Base-by-base conservation (phyloP, 2,797 vertebrate genomes). In the Craterocephalus amniculus region DNA sequence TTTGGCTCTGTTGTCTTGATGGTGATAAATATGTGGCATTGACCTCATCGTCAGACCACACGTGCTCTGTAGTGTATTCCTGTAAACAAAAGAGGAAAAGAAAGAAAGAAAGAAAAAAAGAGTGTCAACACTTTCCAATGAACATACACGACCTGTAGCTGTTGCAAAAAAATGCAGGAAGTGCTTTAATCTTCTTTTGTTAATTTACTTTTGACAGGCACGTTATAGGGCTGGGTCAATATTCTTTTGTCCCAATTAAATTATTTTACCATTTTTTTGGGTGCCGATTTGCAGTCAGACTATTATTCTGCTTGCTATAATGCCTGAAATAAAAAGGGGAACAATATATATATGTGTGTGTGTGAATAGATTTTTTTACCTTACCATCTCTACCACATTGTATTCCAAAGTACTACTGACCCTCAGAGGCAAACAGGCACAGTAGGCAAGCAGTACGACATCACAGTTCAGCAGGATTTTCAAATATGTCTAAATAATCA, bases 11-110 rank as follows among this genome's bases (percentile, higher is more conserved):
- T 69, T 78, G 78, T 83, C 73, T 78, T n/a, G 78, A 75, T 22
- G 72, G 36, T 55, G 76, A 86, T 20, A 70, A 40, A 70, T 84
- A 71, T 49, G 84, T 74, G 67, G 32, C 65, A 43, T 83, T 86
- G 43, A 77, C 62, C 40, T 94, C 89, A 48, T 92, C 90, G 48
- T 93, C 92, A 54, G 91, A 91, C 84, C 76, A 89, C n/a, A 90
- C 86, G 1, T 80, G 88, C n/a, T 91, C 87, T 74, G 85, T 76
- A 58, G 71, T 74, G 71, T 83, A 86, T 74, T 83, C 87, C 95
- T 95, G 77, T 49, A 59, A 76, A 76, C 58, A 13, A 79, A 69
- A 62, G 20, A 36, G 1, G 16, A 16, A 20, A 54, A 27, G 68
- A 54, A 70, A 40, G 4, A 69, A 14, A 34, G 8, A 6, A 6